Evolutionary conservation across 2,797 vertebrate species (phyloP).

Genomic region (Lacerta agilis): DNA sequence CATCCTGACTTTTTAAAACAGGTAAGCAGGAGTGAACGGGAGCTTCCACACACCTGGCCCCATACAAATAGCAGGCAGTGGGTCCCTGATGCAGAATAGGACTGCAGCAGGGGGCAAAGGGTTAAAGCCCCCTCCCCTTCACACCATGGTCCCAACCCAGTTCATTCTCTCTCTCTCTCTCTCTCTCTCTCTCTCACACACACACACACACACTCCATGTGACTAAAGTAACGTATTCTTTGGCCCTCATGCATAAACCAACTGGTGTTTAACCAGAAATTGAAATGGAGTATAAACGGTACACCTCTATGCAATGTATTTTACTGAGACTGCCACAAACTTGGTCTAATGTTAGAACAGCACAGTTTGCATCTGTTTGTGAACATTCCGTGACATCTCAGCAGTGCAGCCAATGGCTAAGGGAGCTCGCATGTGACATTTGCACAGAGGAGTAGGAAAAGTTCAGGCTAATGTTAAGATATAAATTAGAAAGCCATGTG

Average conservation of each 20-base stretch:
- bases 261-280: background rate
- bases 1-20: background rate
- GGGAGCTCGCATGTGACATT: background rate
- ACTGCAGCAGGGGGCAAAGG: too few species aligned
- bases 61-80: too few species aligned
- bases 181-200: too few species aligned
- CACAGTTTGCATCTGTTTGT: background rate
- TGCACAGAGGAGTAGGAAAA: background rate
- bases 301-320: background rate
- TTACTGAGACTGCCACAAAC: background rate
- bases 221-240: too few species aligned
- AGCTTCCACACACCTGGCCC: too few species aligned
- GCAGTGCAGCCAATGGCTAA: background rate
- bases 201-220: too few species aligned
- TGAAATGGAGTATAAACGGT: background rate
- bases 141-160: background rate
- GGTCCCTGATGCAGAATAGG: too few species aligned
- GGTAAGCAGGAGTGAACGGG: too few species aligned
- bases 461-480: too few species aligned
- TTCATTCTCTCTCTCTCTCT: too few species aligned
- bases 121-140: too few species aligned
- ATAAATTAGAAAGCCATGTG: too few species aligned
- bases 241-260: background rate
- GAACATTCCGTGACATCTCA: background rate
- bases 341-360: background rate